Evolutionary conservation across 2,113 vertebrate genomes (phyloP), one percentile per base, ranked within the genome.

Genomic region (Cyanoderma ruficeps): DNA sequence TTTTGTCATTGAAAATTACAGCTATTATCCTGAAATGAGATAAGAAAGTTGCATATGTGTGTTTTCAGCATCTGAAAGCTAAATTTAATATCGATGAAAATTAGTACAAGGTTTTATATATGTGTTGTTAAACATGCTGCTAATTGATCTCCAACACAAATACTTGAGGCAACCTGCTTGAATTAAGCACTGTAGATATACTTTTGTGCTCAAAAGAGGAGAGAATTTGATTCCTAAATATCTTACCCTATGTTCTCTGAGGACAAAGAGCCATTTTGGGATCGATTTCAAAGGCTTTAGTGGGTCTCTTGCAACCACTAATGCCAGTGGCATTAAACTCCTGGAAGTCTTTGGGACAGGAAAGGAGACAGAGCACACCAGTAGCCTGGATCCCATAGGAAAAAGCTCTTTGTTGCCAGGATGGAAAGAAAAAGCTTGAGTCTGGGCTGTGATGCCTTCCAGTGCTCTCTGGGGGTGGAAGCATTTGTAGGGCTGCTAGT

Each of bases 131-230:
- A 94, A 96, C 79, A 84, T 60, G 37, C 49, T 94, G 82, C 90
- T 97, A 96, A 97, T 83, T 96, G 87, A 94, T 94, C 93, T 94
- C 15, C 86, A 70, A 78, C 79, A 63, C 87, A 92, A 79, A 94
- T 91, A 91, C 50, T 53, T 83, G 91, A 79, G 93, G 31, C 78
- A 93, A 78, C 88, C 75, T 95, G 93, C 85, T 78, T 63, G 61
- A 96, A 93, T 83, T 86, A 93, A 96, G 52, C 39, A 25, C 42
- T 68, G 39, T 21, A 69, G 83, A 35, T 18, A 33, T 65, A 52
- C 44, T 77, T 50, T 7, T 57, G 23, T 47, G n/a, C 50, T 91
- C 49, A 24, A 8, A 89, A 93, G 50, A 42, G 64, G 31, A 61
- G 41, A 79, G 31, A 76, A 63, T 53, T 74, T 35, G 30, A 50